Percentiles rank a stretch among this genome's conserved stretches.
These are phyloP conservation scores for Melanotaenia maccullochi DNA, from an alignment of 2,797 vertebrate species.

Conservation along the genomic window DNA sequence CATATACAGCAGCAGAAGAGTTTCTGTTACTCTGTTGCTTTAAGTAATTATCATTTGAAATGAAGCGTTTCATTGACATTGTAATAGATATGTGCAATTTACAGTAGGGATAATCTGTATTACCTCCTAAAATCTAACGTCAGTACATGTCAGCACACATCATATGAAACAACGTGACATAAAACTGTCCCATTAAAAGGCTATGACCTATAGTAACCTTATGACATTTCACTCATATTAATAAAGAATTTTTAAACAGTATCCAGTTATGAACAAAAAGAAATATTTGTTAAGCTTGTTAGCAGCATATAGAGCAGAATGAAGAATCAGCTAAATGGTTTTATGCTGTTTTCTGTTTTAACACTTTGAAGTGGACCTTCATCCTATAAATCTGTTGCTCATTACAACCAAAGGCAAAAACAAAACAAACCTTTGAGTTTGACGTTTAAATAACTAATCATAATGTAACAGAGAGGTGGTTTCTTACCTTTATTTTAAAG, in stretches of 20 bases:
- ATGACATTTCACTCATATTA: neutral
- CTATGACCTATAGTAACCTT: conserved; percentile 1
- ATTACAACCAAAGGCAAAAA: neutral
- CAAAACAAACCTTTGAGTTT: neutral
- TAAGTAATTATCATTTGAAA: neutral
- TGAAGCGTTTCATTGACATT: neutral
- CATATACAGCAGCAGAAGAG: neutral
- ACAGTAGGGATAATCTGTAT: neutral
- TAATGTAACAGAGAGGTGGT: neutral
- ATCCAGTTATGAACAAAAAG: neutral
- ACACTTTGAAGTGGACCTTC: conserved; percentile 44
- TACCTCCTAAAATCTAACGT: neutral
- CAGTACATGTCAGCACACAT: neutral
- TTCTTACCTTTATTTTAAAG: conserved; percentile 55
- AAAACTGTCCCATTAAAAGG: neutral
- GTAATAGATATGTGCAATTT: neutral
- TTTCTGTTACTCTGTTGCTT: neutral
- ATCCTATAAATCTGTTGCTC: conserved; percentile 48
- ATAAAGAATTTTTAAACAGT: neutral
- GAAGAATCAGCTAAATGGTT: neutral
- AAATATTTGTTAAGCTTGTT: neutral
- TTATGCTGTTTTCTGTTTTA: conserved; percentile 8
- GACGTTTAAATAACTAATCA: neutral
- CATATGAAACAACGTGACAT: neutral
- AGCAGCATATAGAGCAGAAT: neutral